Base-by-base conservation (phyloP, 2,888 invertebrate species). In the Xylophagus ater region DNA sequence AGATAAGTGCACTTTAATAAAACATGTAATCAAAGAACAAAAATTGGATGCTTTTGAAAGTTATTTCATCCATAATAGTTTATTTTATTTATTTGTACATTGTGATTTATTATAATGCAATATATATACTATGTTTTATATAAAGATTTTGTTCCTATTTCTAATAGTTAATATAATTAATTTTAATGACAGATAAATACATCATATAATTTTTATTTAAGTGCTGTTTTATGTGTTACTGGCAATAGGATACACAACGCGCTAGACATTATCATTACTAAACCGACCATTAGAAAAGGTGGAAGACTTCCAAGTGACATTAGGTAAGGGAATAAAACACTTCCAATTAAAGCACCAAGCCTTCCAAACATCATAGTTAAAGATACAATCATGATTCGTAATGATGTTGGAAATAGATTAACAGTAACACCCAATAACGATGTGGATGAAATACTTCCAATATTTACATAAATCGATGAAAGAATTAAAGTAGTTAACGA, bases 331-430 rank as follows among this genome's bases (percentile, higher is more conserved):
- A 84, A 84, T 3, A 76, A 54, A 31, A 83, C 60, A 47, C 82
- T 82, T 4, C 83, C 84, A 3, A 73, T 59, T 26, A 81, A 70
- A 5, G 83, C 80, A 5, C 83, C 83, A 10, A 74, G 51, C 25
- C 83, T 68, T 2, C 81, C 83, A 34, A 68, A 67, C 78, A 82
- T 81, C 68, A 83, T 71, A 23, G 76, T 74, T 4, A 75, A 66
- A 0, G 81, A 74, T 49, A 84, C 71, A 0, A 81, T 75, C 74
- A 81, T 76, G 2, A 81, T 81, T 56, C 63, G 53, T 24, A 62
- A 44, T 9, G 60, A 57, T 6, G 63, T 63, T 25, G 63, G 63
- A 46, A 63, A 62, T 2, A 61, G 46, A 3, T 52, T 53, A 1
- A 60, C 55, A 10, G 56, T 53, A 12, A 62, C 48, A 9, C 61